Percentiles rank a stretch among this genome's conserved stretches.
These are phyloP conservation scores for Drosophila birchii DNA, from an alignment of 2,888 invertebrate genomes.

Conservation along the genomic window DNA sequence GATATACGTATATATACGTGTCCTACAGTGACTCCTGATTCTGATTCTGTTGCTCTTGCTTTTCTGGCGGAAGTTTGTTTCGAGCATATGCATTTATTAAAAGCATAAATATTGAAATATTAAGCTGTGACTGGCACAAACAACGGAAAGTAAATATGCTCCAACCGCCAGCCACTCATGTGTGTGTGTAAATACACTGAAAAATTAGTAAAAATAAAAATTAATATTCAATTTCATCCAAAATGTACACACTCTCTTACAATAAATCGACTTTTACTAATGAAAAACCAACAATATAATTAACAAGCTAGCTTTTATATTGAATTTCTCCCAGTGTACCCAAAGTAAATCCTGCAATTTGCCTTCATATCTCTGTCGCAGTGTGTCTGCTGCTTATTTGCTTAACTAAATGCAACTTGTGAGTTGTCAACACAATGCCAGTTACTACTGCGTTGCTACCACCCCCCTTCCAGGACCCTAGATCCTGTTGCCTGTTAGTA, in stretches of 20 bases:
- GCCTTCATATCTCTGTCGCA: conserved; percentile 28
- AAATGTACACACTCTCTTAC: background rate
- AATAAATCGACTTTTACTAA: background rate
- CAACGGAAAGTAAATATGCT: conserved; percentile 58
- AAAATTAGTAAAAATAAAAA: background rate
- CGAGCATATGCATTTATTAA: conserved; percentile 78
- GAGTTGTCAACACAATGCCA: conserved; percentile 71
- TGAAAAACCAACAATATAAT: background rate
- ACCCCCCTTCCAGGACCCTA: background rate
- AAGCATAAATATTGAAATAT: conserved; percentile 79
- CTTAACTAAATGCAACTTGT: conserved; percentile 80
- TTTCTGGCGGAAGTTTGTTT: conserved; percentile 70
- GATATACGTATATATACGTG: background rate
- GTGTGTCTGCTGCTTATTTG: conserved; percentile 60
- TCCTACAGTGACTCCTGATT: conserved; percentile 4
- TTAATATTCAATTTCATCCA: background rate
- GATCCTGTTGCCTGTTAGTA: background rate
- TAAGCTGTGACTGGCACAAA: conserved; percentile 78
- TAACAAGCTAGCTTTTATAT: background rate
- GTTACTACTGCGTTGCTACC: conserved; percentile 17
- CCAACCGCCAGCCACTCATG: conserved; percentile 14
- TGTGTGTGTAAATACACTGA: conserved; percentile 22
- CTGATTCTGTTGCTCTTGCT: conserved; percentile 21
- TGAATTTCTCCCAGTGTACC: background rate
- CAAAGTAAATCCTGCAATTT: conserved; percentile 58